phyloP scores from a whole-genome alignment of 2,113 vertebrate species.

The Anolis carolinensis region DNA sequence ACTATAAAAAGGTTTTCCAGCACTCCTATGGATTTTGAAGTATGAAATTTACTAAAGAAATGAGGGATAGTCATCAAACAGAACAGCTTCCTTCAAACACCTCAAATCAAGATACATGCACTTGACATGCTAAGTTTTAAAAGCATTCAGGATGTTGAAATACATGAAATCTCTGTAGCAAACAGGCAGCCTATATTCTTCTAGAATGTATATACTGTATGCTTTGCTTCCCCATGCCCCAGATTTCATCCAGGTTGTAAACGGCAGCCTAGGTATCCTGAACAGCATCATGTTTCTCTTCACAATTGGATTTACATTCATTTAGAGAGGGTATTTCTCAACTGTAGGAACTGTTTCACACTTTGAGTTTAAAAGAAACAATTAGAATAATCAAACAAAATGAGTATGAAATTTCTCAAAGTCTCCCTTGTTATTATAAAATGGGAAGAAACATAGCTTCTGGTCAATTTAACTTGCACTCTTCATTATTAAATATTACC shows the following conservation, averaged over 20 bases:
- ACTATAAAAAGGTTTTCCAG: neutral
- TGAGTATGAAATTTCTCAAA: constrained; percentile 59
- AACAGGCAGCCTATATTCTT: constrained; percentile 8
- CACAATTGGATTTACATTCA: constrained; percentile 43
- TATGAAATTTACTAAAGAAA: constrained; percentile 1
- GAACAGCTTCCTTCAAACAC: neutral
- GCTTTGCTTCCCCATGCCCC: neutral
- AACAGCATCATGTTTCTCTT: constrained; percentile 22
- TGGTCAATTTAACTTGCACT: constrained; percentile 63
- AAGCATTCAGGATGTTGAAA: neutral
- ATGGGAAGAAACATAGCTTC: constrained; percentile 55
- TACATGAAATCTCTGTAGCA: neutral
- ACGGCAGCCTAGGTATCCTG: neutral
- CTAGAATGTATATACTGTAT: neutral
- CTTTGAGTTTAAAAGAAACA: constrained; percentile 56
- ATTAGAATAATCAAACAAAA: constrained; percentile 65
- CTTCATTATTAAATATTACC: constrained; percentile 66
- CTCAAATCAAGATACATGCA: neutral
- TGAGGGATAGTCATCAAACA: neutral
- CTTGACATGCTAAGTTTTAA: neutral
- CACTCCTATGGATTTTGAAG: neutral
- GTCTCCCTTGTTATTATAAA: constrained; percentile 38
- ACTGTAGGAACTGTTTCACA: constrained; percentile 47
- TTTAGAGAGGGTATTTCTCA: constrained; percentile 53
- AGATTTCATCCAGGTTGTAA: constrained; percentile 24